Evolutionary conservation across 2,113 vertebrate genomes (phyloP).

Genomic region (Gavialis gangeticus): DNA sequence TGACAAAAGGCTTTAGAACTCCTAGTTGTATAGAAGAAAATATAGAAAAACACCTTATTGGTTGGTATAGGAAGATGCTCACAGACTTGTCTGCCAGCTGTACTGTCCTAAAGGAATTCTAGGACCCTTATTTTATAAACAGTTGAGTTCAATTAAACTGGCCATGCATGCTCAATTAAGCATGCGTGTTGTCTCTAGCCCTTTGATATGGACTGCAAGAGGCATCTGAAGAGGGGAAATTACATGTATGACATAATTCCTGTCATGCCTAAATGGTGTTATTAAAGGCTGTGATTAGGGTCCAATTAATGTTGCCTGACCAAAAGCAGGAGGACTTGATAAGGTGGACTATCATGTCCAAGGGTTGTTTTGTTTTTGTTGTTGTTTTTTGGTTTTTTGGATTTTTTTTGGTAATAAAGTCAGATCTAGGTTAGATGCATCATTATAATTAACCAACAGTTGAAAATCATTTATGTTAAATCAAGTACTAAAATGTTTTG

Average conservation of each 20-base stretch:
- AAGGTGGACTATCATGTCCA: not conserved
- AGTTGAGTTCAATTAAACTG: not conserved
- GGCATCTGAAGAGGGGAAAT: not conserved
- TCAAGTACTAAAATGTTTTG: not conserved
- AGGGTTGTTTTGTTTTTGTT: too few relatives aligned
- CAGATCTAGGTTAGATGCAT: not conserved
- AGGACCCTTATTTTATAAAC: not conserved
- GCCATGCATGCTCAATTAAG: not conserved
- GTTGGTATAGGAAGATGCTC: not conserved
- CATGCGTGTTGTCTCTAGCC: too few relatives aligned
- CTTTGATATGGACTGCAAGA: not conserved
- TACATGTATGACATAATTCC: not conserved
- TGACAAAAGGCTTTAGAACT: not conserved
- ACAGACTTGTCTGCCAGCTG: not conserved
- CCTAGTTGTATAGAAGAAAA: not conserved
- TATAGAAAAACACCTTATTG: not conserved
- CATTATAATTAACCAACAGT: not conserved
- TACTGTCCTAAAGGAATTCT: not conserved
- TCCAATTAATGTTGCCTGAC: too few relatives aligned
- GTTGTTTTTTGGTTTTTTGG: too few relatives aligned
- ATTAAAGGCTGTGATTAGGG: not conserved
- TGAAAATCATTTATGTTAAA: conserved; percentile 26
- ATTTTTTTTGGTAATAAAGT: not conserved
- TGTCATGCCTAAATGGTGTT: not conserved
- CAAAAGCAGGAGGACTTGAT: not conserved